Conservation (phyloP, 2,888 invertebrate species). For the Dicyrtomina minuta region DNA sequence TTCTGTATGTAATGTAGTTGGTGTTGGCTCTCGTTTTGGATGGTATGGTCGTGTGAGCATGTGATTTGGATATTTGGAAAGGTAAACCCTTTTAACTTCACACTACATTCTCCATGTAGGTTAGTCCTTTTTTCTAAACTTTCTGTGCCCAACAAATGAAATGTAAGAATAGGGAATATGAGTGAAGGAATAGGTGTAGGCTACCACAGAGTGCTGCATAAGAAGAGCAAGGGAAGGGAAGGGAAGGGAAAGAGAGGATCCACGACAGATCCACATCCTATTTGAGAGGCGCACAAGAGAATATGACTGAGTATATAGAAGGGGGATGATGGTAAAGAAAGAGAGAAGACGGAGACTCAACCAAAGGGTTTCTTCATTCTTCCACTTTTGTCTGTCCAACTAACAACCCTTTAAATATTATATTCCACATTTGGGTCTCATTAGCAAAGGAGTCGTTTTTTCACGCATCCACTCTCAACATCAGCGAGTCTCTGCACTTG, state of each 20-base stretch:
- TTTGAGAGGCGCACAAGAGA: background rate
- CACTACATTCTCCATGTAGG: slow-evolving; percentile 41
- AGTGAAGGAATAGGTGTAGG: background rate
- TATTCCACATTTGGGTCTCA: background rate
- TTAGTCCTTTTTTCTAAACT: slow-evolving; percentile 24
- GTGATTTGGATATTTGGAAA: slow-evolving; percentile 2
- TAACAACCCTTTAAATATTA: slow-evolving; percentile 17
- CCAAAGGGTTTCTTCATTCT: slow-evolving; percentile 31
- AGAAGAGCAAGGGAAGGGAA: too few relatives aligned
- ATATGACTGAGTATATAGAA: background rate
- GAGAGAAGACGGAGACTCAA: slow-evolving; percentile 23
- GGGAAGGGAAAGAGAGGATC: too few relatives aligned
- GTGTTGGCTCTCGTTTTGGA: too few relatives aligned
- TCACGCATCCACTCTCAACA: too few relatives aligned
- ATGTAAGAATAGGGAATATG: too few relatives aligned
- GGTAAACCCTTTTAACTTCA: slow-evolving; percentile 35
- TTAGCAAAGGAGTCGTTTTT: too few relatives aligned
- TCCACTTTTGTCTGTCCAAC: slow-evolving; percentile 27
- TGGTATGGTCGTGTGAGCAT: too few relatives aligned
- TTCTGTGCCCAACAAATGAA: slow-evolving; percentile 12
- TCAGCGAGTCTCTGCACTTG: too few relatives aligned
- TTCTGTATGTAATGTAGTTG: background rate
- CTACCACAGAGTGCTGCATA: too few relatives aligned
- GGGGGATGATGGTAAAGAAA: slow-evolving; percentile 2
- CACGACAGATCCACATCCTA: too few relatives aligned